phyloP scores from a whole-genome alignment of 1,140 invertebrate species.

The Pseudomyrmex concolor region DNA sequence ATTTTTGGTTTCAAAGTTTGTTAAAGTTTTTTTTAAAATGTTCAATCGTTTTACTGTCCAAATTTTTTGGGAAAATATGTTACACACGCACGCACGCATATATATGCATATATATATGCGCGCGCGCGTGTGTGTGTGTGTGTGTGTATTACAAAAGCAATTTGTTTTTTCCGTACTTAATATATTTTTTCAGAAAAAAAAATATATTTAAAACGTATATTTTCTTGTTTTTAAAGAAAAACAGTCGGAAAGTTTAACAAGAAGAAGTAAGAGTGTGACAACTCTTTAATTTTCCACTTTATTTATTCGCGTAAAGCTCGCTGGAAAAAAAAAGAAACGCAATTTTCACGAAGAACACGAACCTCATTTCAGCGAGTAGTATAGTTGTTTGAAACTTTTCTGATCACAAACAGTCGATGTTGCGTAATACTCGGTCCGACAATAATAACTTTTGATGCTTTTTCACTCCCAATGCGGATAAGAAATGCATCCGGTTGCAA shows the following conservation, averaged over 20 bases:
- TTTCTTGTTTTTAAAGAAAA: background rate
- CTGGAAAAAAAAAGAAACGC: background rate
- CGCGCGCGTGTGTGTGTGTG: too few species aligned
- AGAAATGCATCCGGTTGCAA: background rate
- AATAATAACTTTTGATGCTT: background rate
- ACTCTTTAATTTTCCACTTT: background rate
- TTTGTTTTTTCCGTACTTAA: background rate
- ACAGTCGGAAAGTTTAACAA: background rate
- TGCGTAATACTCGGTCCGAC: constrained; percentile 1
- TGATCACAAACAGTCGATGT: constrained; percentile 25
- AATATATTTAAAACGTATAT: too few species aligned
- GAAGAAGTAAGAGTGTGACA: background rate
- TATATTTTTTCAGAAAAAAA: background rate
- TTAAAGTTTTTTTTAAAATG: too few species aligned
- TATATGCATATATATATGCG: too few species aligned
- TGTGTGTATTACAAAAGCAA: too few species aligned
- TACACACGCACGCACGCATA: too few species aligned
- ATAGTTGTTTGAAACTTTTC: constrained; percentile 9
- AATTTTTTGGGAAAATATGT: too few species aligned
- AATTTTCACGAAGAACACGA: background rate
- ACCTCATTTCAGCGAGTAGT: background rate
- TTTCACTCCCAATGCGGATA: constrained; percentile 3
- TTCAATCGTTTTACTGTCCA: too few species aligned
- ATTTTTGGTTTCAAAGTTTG: too few species aligned
- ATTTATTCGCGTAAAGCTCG: background rate